Percentiles rank a stretch among this genome's conserved stretches.
Conservation (phyloP, 92 coral and sea anemone genomes). For the Heteractis magnifica region DNA sequence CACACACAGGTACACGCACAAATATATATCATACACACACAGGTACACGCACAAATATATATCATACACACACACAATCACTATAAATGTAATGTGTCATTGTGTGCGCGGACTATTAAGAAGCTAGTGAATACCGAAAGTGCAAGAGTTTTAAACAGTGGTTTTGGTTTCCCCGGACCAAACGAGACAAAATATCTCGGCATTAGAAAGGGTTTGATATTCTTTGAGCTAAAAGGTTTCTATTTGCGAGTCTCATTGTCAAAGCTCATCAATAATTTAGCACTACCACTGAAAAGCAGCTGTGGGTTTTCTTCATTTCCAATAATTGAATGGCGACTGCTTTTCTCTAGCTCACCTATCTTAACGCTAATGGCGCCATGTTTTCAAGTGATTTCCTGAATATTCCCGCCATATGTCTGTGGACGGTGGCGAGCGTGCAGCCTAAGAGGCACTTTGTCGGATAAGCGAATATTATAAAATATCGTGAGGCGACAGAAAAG, state of each 20-base stretch:
- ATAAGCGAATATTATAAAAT: conserved; percentile 8
- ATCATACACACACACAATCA: too few relatives aligned
- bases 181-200: conserved; percentile 45
- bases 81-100: too few relatives aligned
- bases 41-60: too few relatives aligned
- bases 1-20: too few relatives aligned
- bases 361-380: conserved; percentile 43
- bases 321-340: conserved; percentile 13
- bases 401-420: conserved; percentile 43
- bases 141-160: not conserved
- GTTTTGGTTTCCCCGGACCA: not conserved
- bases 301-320: conserved; percentile 7
- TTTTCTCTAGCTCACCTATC: conserved; percentile 21
- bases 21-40: too few relatives aligned
- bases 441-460: conserved; percentile 38
- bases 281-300: conserved; percentile 1
- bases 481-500: conserved; percentile 50
- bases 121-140: not conserved
- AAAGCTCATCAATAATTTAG: conserved; percentile 34
- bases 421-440: conserved; percentile 10
- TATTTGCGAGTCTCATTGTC: conserved; percentile 41
- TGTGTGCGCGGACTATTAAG: not conserved
- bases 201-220: conserved; percentile 39
- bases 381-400: conserved; percentile 42
- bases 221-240: conserved; percentile 45